These are phyloP conservation scores for Abramis brama DNA, from an alignment of 2,113 vertebrate species.

Conservation along the genomic window DNA sequence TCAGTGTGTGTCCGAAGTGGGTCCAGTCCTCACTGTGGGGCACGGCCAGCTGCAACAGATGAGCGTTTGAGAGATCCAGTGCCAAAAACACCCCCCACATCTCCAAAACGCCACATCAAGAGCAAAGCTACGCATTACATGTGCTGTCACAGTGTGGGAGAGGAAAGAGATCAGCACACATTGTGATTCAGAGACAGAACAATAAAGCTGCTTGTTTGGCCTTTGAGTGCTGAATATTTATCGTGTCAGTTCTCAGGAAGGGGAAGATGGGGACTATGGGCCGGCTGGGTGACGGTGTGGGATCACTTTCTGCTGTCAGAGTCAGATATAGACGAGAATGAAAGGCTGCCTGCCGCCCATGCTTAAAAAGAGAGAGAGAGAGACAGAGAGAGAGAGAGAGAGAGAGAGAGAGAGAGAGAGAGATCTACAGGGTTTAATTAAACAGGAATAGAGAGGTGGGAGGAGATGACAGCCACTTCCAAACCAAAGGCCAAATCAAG, in stretches of 20 bases:
- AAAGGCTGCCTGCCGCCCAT: slow-evolving; percentile 69
- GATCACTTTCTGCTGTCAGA: slow-evolving; percentile 58
- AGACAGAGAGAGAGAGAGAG: slow-evolving; percentile 4
- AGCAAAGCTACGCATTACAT: slow-evolving; percentile 27
- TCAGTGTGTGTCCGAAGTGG: slow-evolving; percentile 88
- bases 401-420: slow-evolving; percentile 18
- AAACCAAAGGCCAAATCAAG: slow-evolving; percentile 52
- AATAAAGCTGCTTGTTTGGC: slow-evolving; percentile 33
- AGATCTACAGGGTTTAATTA: slow-evolving; percentile 71
- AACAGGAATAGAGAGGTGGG: slow-evolving; percentile 66
- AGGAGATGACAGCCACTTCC: slow-evolving; percentile 64
- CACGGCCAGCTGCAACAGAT: slow-evolving; percentile 82
- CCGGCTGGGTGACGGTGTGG: slow-evolving; percentile 41
- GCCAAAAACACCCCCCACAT: slow-evolving; percentile 27
- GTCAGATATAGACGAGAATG: slow-evolving; percentile 63
- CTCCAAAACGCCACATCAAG: slow-evolving; percentile 36
- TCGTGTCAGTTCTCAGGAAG: slow-evolving; percentile 41
- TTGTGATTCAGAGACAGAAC: slow-evolving; percentile 46
- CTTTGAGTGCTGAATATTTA: slow-evolving; percentile 49
- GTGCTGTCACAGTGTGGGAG: slow-evolving; percentile 37
- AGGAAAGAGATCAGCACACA: slow-evolving; percentile 23
- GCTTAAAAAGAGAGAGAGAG: slow-evolving; percentile 55
- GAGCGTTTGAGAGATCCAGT: slow-evolving; percentile 9
- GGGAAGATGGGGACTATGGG: slow-evolving; percentile 44
- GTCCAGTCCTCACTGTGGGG: slow-evolving; percentile 93